phyloP scores from a whole-genome alignment of 2,113 vertebrate species.

The Peromyscus californicus region DNA sequence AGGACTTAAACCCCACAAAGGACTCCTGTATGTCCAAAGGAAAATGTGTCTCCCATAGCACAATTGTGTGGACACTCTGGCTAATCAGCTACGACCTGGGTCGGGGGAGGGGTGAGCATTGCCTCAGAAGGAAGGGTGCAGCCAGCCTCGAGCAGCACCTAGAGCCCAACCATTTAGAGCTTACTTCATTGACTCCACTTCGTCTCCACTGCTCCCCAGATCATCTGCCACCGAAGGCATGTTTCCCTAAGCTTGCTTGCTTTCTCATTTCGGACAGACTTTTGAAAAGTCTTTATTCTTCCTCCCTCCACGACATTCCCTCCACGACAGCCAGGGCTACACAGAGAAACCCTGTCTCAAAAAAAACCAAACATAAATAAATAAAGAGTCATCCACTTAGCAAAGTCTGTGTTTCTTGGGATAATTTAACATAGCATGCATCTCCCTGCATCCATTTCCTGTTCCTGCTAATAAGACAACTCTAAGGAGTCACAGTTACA shows the following conservation, averaged over 20 bases:
- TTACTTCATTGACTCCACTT: not conserved
- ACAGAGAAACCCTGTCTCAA: not conserved
- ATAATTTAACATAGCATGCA: not conserved
- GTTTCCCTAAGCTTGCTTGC: not conserved
- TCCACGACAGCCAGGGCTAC: not conserved
- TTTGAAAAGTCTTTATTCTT: not conserved
- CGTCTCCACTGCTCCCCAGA: not conserved
- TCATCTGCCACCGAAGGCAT: not conserved
- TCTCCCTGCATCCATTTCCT: not conserved
- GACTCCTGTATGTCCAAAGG: not conserved
- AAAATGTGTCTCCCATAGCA: not conserved
- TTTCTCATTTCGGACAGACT: not conserved
- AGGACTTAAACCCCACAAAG: not conserved
- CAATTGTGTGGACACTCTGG: not conserved
- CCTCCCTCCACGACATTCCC: too few relatives aligned
- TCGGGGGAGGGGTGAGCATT: not conserved
- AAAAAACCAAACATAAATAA: not conserved
- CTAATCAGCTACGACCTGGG: not conserved
- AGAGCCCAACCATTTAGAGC: not conserved
- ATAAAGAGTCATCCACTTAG: slow-evolving; percentile 4
- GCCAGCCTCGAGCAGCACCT: not conserved
- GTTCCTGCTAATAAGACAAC: not conserved
- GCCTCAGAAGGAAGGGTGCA: not conserved
- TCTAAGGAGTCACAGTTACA: not conserved
- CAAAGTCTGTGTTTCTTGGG: not conserved